Evolutionary conservation across 2,888 invertebrate species (phyloP).

Genomic region (Troides helena): DNA sequence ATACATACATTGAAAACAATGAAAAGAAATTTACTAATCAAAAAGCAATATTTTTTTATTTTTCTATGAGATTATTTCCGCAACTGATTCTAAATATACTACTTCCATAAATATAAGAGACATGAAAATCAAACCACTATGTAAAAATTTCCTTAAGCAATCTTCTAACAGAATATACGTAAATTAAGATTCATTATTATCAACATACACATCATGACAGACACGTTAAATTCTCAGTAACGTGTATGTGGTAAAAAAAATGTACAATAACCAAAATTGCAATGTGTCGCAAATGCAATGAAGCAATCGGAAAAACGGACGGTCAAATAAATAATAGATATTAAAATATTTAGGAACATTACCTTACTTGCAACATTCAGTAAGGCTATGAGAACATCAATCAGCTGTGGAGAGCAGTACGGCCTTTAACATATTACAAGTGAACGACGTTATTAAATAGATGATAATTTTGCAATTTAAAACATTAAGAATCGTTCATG

Average conservation of each 20-base stretch:
- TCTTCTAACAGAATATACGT: too few species aligned
- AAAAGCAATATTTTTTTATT: too few species aligned
- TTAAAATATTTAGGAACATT: conserved; percentile 29
- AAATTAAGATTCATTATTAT: too few species aligned
- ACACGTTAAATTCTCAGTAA: background rate
- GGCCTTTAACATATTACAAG: conserved; percentile 62
- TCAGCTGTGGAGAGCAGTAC: conserved; percentile 46
- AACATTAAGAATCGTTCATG: conserved; percentile 43
- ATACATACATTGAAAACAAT: too few species aligned
- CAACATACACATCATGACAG: background rate
- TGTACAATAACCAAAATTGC: background rate
- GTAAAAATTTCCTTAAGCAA: background rate
- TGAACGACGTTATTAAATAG: conserved; percentile 51
- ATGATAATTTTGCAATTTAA: conserved; percentile 47
- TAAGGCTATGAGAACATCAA: conserved; percentile 69
- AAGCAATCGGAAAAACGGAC: background rate
- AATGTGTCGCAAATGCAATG: background rate
- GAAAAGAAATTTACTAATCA: too few species aligned
- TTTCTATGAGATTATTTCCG: too few species aligned
- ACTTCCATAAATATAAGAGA: too few species aligned
- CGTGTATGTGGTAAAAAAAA: background rate
- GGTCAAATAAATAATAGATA: conserved; percentile 15
- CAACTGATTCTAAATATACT: too few species aligned
- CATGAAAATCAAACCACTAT: too few species aligned
- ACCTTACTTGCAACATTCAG: conserved; percentile 39